A percentile compares a stretch with the other conserved stretches of the same genome.
These are phyloP conservation scores for Tokudaia tokunoshimensis DNA, from an alignment of 2,797 vertebrate genomes.

Conservation along the genomic window DNA sequence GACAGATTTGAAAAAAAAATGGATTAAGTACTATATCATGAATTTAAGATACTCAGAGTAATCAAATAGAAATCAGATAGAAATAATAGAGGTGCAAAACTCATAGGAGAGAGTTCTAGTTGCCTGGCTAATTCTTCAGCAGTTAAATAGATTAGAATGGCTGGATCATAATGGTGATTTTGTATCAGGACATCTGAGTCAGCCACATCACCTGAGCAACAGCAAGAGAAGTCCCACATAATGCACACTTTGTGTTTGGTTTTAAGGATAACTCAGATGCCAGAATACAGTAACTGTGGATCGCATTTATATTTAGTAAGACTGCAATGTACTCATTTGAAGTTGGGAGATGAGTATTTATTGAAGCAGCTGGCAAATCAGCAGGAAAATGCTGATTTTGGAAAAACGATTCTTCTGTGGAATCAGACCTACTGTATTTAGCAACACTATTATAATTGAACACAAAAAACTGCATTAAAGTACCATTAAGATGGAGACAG, in stretches of 20 bases:
- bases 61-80: slow-evolving; percentile 9
- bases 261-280: slow-evolving; percentile 76
- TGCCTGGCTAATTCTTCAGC: not conserved
- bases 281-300: slow-evolving; percentile 71
- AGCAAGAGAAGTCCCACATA: slow-evolving; percentile 59
- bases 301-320: slow-evolving; percentile 83
- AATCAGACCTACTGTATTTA: slow-evolving; percentile 88
- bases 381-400: slow-evolving; percentile 87
- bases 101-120: not conserved
- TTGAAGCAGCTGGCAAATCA: slow-evolving; percentile 88
- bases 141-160: slow-evolving; percentile 15
- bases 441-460: slow-evolving; percentile 86
- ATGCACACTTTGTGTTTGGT: slow-evolving; percentile 69
- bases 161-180: not conserved
- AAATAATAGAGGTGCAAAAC: slow-evolving; percentile 26
- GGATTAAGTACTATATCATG: not conserved
- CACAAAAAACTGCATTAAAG: slow-evolving; percentile 87
- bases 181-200: slow-evolving; percentile 61
- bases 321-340: slow-evolving; percentile 84
- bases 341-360: slow-evolving; percentile 83
- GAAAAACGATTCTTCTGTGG: slow-evolving; percentile 86
- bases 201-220: slow-evolving; percentile 72
- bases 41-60: slow-evolving; percentile 27
- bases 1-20: not conserved
- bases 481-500: slow-evolving; percentile 83